A percentile compares a stretch with the other conserved stretches of the same genome.
Evolutionary conservation across 2,113 vertebrate genomes (phyloP).

Genomic region (Formicarius rufipectus): DNA sequence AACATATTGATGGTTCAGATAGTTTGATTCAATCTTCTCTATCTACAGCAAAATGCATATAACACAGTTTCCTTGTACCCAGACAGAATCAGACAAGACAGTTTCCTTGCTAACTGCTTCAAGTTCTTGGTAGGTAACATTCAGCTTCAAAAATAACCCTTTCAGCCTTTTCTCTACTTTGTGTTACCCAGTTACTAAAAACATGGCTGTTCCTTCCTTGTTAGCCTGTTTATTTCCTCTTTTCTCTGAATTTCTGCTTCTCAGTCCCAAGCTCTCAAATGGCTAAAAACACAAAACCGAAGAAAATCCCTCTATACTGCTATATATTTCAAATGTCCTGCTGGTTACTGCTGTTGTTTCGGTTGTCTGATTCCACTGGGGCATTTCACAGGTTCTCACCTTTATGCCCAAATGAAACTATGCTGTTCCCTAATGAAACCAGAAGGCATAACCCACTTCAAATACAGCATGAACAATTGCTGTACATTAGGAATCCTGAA

Average conservation of each 20-base stretch:
- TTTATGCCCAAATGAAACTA: not conserved
- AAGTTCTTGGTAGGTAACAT: not conserved
- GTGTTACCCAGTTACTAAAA: not conserved
- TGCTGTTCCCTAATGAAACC: not conserved
- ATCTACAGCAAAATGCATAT: not conserved
- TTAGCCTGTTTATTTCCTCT: not conserved
- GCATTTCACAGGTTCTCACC: not conserved
- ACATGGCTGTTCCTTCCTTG: not conserved
- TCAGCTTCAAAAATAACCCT: not conserved
- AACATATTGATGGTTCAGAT: not conserved
- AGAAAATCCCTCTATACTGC: not conserved
- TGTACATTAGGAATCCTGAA: conserved; percentile 35
- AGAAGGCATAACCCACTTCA: not conserved
- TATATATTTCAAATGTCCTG: not conserved
- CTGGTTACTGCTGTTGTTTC: not conserved
- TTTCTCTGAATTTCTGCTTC: not conserved
- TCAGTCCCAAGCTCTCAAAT: not conserved
- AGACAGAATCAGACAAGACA: not conserved
- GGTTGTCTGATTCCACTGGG: not conserved
- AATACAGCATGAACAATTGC: conserved; percentile 22
- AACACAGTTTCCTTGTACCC: not conserved
- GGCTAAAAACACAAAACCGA: not conserved
- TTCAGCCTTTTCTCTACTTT: not conserved
- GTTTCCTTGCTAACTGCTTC: not conserved
- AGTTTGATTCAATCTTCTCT: not conserved